Percentiles rank a stretch among this genome's conserved stretches.
Evolutionary conservation across 2,888 invertebrate genomes (phyloP).

Genomic region (Didymodactylos carnosus): DNA sequence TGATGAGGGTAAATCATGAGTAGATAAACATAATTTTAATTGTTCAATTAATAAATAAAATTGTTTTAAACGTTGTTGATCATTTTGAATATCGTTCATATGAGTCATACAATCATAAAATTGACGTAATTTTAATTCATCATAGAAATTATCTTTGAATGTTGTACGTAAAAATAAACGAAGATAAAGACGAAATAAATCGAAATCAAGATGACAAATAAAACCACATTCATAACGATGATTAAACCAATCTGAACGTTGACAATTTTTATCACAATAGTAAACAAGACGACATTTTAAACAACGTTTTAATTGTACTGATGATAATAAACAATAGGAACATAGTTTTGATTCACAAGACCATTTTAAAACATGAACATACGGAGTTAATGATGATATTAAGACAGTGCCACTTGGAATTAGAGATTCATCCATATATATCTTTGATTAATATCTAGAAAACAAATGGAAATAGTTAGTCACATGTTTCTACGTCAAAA

Average conservation of each 20-base stretch:
- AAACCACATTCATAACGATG: background rate
- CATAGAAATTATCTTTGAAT: background rate
- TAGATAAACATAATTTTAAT: background rate
- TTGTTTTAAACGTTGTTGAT: background rate
- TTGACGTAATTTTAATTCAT: background rate
- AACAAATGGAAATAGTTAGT: too few species aligned
- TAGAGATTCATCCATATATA: too few species aligned
- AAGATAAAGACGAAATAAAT: background rate
- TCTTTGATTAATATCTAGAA: too few species aligned
- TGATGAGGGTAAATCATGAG: too few species aligned
- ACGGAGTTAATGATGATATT: background rate
- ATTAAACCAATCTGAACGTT: background rate
- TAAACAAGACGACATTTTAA: background rate
- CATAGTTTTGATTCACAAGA: background rate
- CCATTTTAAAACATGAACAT: background rate
- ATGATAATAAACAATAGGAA: background rate
- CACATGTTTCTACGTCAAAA: too few species aligned
- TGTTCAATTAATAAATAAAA: background rate
- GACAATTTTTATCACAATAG: background rate
- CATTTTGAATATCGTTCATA: background rate
- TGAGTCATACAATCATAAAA: background rate
- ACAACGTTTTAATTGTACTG: background rate
- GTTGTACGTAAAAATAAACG: background rate
- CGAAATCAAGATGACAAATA: background rate
- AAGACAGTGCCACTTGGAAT: too few species aligned